Base-by-base conservation (phyloP, 1,140 invertebrate genomes). In the Euwallacea similis region DNA sequence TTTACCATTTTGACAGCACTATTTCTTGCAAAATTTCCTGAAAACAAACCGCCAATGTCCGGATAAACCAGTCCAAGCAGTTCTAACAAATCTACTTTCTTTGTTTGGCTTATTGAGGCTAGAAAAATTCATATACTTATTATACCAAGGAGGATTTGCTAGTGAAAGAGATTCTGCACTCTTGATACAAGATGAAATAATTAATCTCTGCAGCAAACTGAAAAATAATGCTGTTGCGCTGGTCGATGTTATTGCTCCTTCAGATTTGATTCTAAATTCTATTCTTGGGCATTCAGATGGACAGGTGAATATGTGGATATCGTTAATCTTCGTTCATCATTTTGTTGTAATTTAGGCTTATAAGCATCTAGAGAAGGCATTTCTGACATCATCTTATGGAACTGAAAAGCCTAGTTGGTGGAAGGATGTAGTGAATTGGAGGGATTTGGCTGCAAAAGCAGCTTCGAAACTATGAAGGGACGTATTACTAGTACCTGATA, bases 181-280 rank as follows among this genome's bases (percentile, higher is more conserved):
- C n/a, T 76, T 84, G 41, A 74, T 88, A 11, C 82, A 86, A 71
- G 81, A 86, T 74, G 85, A 81, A 16, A 89, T 93, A 53, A 78
- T 91, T 50, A 75, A 83, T 61, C 78, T 92, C 50, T 92, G 90
- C 77, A 69, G 71, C 7, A 82, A 86, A 69, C 76, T 94, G 21
- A 92, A 91, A 81, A 83, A 87, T 73, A 90, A 95, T 72, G 87
- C 89, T 46, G 85, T 94, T 7, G 79, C 88, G 8, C 82, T 94
- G 50, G 89, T 89, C 0, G 95, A 98, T 85, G 88, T 88, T 0
- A 86, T 97, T 67, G 92, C 94, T 15, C 94, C 94, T 2, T 90
- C 93, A n/a, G 95, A 98, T 85, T 96, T 91, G 79, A 87, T 93
- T 74, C 79, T 95, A 0, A 91, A 92, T 78, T 95, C 93, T 7